phyloP scores from a whole-genome alignment of 2,113 vertebrate species.

The Mobula birostris region DNA sequence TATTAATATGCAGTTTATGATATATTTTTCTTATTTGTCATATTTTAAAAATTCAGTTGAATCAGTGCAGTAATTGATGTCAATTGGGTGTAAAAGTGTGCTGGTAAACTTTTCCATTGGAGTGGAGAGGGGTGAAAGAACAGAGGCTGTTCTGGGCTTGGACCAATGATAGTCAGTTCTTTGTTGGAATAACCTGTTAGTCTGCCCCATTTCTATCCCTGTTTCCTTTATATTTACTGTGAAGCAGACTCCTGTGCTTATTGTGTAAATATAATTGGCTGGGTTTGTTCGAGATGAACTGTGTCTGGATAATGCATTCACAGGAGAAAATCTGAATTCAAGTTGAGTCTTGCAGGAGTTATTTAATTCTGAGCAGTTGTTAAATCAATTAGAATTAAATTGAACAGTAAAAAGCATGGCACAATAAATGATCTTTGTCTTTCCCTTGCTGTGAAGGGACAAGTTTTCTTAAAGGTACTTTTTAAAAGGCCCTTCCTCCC shows the following conservation, averaged over 20 bases:
- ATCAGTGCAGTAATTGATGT: constrained; percentile 13
- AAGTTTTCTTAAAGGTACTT: not conserved
- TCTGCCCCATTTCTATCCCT: not conserved
- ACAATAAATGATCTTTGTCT: not conserved
- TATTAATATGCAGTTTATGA: not conserved
- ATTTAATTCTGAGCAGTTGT: constrained; percentile 28
- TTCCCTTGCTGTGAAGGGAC: not conserved
- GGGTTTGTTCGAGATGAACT: not conserved
- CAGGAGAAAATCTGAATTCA: not conserved
- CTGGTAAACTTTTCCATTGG: constrained; percentile 1
- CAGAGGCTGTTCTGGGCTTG: not conserved
- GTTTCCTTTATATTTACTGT: constrained; percentile 21
- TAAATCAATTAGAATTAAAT: constrained; percentile 14
- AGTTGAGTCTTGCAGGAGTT: not conserved
- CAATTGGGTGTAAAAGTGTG: not conserved
- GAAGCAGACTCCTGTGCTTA: not conserved
- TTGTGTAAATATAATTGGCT: not conserved
- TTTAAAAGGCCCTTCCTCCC: no score
- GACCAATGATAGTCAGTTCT: not conserved
- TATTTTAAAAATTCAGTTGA: not conserved
- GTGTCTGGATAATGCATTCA: not conserved
- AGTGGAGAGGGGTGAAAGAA: not conserved
- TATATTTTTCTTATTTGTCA: not conserved
- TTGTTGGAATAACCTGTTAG: not conserved
- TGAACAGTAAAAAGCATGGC: not conserved